phyloP scores from a whole-genome alignment of 2,888 invertebrate genomes.

The Diogma glabrata region DNA sequence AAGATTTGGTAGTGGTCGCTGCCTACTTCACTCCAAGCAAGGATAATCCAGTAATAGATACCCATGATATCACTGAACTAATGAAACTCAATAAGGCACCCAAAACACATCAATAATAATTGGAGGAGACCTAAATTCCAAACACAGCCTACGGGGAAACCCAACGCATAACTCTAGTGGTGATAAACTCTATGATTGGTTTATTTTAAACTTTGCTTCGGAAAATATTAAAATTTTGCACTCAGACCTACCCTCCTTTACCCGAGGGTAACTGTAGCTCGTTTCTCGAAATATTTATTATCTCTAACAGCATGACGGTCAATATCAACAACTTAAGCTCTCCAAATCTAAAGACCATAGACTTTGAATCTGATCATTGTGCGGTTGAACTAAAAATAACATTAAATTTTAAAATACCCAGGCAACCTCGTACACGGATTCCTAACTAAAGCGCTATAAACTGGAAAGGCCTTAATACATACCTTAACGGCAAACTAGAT shows the following conservation, averaged over 20 bases:
- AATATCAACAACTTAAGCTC: not conserved
- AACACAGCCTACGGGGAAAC: not conserved
- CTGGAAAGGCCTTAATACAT: not conserved
- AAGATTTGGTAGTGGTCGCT: not conserved
- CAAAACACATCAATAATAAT: not conserved
- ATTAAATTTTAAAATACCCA: not conserved
- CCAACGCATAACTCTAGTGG: not conserved
- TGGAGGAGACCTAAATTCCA: not conserved
- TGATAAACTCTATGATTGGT: not conserved
- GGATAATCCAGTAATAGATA: not conserved
- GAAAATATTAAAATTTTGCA: not conserved
- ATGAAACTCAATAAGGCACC: not conserved
- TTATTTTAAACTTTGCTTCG: not conserved
- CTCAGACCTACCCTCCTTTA: not conserved
- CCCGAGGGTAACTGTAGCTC: not conserved
- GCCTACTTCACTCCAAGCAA: not conserved
- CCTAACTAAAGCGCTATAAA: not conserved
- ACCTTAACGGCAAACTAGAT: not conserved
- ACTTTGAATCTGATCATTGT: not conserved
- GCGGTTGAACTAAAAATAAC: not conserved
- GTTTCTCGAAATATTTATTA: not conserved
- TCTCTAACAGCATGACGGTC: not conserved
- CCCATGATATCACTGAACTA: not conserved
- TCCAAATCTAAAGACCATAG: not conserved
- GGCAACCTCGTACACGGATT: not conserved